phyloP scores from a whole-genome alignment of 2,888 invertebrate genomes.

The Standfussiana lucernea region DNA sequence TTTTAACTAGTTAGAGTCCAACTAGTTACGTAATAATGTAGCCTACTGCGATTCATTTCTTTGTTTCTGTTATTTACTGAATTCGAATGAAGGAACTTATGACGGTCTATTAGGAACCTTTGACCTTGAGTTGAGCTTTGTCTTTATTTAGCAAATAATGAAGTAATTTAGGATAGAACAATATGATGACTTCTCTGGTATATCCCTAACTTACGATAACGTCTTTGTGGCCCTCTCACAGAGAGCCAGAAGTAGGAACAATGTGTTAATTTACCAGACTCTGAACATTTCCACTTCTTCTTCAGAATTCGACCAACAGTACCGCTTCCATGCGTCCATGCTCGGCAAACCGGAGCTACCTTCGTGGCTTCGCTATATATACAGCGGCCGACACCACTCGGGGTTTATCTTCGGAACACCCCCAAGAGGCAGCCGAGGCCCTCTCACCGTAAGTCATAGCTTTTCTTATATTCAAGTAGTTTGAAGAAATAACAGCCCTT shows the following conservation, averaged over 20 bases:
- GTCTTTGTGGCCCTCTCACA: too few species aligned
- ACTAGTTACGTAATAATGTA: not conserved
- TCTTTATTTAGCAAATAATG: not conserved
- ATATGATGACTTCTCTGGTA: not conserved
- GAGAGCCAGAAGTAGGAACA: not conserved
- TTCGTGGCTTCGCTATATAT: constrained; percentile 96
- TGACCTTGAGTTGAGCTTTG: not conserved
- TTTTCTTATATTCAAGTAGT: not conserved
- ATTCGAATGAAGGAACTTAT: not conserved
- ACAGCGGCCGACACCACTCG: constrained; percentile 94
- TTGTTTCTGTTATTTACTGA: not conserved
- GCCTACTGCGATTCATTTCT: not conserved
- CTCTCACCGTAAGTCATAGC: constrained; percentile 77
- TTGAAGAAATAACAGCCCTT: not conserved
- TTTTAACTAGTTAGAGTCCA: not conserved
- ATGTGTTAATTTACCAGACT: not conserved
- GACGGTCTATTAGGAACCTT: not conserved
- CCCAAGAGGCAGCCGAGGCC: constrained; percentile 89
- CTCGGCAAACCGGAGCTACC: constrained; percentile 95
- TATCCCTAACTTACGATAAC: not conserved
- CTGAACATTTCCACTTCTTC: constrained; percentile 14
- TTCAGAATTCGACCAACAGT: constrained; percentile 91
- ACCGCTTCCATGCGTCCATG: constrained; percentile 94
- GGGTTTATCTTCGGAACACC: constrained; percentile 97
- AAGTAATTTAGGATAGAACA: not conserved